phyloP scores from a whole-genome alignment of 2,797 vertebrate genomes.

The Clamator glandarius region DNA sequence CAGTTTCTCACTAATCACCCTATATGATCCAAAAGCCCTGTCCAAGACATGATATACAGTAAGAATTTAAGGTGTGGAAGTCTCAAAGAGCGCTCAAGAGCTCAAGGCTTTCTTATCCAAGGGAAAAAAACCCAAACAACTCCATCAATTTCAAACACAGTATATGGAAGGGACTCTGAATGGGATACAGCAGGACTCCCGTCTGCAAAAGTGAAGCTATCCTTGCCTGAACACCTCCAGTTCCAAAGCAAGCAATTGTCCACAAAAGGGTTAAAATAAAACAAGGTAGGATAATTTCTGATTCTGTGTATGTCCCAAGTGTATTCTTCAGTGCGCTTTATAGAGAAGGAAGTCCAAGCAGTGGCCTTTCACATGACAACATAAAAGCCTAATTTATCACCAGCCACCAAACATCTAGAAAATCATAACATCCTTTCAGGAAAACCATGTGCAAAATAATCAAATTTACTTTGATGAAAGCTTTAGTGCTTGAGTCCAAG shows the following conservation, averaged over 20 bases:
- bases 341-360: slow-evolving; percentile 85
- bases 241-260: not conserved
- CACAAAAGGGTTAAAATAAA: slow-evolving; percentile 71
- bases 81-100: not conserved
- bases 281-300: slow-evolving; percentile 49
- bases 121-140: not conserved
- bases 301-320: slow-evolving; percentile 65
- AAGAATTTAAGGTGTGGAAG: slow-evolving; percentile 13
- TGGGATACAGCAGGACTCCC: not conserved
- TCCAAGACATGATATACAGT: slow-evolving; percentile 10
- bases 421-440: slow-evolving; percentile 99
- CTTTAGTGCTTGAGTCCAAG: slow-evolving; percentile 75
- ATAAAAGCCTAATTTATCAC: slow-evolving; percentile 95
- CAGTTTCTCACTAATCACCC: slow-evolving; percentile 30
- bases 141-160: not conserved
- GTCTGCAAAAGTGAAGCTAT: not conserved
- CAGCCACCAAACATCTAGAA: slow-evolving; percentile 90
- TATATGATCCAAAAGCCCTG: not conserved
- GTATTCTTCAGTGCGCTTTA: slow-evolving; percentile 73
- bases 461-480: slow-evolving; percentile 91
- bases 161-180: not conserved
- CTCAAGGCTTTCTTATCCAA: not conserved
- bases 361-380: slow-evolving; percentile 93
- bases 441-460: slow-evolving; percentile 97
- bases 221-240: not conserved